phyloP scores from a whole-genome alignment of 2,113 vertebrate species.

The Plotosus lineatus region DNA sequence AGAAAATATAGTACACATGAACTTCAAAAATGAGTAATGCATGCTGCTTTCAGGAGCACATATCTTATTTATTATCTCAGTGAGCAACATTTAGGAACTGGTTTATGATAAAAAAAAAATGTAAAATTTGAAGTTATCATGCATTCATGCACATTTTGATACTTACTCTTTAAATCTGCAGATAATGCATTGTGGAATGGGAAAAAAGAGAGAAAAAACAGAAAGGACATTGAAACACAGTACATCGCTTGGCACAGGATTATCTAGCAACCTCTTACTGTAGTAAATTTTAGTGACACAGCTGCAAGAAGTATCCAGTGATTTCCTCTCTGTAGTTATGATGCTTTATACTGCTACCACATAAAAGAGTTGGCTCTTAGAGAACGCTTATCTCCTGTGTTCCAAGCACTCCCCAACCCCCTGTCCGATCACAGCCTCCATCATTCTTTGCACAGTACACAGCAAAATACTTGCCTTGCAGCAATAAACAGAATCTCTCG shows the following conservation, averaged over 20 bases:
- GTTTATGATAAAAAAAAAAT: not conserved
- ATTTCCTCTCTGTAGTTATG: constrained; percentile 21
- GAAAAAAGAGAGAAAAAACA: constrained; percentile 48
- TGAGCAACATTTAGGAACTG: constrained; percentile 4
- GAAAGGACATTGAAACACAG: not conserved
- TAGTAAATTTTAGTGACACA: constrained; percentile 19
- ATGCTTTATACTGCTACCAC: constrained; percentile 8
- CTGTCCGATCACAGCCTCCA: not conserved
- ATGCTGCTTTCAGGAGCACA: constrained; percentile 10
- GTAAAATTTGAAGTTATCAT: not conserved
- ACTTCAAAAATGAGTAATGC: constrained; percentile 2
- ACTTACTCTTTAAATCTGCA: constrained; percentile 99
- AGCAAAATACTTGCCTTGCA: not conserved
- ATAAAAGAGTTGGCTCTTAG: constrained; percentile 4
- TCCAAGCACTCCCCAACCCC: not conserved
- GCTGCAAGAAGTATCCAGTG: not conserved
- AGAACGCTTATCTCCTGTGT: constrained; percentile 32
- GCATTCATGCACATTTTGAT: constrained; percentile 44
- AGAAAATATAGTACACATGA: constrained; percentile 25
- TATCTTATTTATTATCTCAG: constrained; percentile 23
- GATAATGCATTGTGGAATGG: constrained; percentile 56
- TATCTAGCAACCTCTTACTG: not conserved
- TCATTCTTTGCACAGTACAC: constrained; percentile 1
- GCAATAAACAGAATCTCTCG: constrained; percentile 18
- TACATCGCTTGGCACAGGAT: not conserved